phyloP scores from a whole-genome alignment of 2,797 vertebrate species.

The Odontamblyopus lacepedii region DNA sequence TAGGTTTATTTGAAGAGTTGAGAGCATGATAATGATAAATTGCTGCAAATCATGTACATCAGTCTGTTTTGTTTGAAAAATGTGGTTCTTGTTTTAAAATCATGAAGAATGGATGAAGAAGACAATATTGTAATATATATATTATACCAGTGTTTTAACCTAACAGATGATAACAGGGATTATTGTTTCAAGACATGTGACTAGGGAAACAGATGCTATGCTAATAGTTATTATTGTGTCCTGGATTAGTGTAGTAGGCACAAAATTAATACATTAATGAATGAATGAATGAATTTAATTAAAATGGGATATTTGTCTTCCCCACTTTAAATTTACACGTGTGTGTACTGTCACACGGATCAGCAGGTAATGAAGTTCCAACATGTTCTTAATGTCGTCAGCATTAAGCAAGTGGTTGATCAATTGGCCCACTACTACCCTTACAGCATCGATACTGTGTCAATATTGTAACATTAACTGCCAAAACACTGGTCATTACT shows the following conservation, averaged over 20 bases:
- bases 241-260: neutral
- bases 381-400: conserved; percentile 68
- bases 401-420: conserved; percentile 64
- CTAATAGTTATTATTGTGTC: neutral
- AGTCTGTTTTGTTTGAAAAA: neutral
- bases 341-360: conserved; percentile 2
- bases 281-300: neutral
- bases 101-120: neutral
- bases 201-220: neutral
- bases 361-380: conserved; percentile 43
- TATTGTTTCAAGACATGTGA: neutral
- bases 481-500: conserved; percentile 35
- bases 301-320: neutral
- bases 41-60: neutral
- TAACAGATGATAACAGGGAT: neutral
- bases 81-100: neutral
- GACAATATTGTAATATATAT: neutral
- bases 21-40: neutral
- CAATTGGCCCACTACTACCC: conserved; percentile 61
- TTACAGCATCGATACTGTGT: conserved; percentile 63
- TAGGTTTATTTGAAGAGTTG: neutral
- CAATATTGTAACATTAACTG: conserved; percentile 52
- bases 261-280: neutral
- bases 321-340: neutral
- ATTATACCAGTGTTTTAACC: neutral